phyloP scores from a whole-genome alignment of 1,140 invertebrate genomes.

The Saxidomus purpurata region DNA sequence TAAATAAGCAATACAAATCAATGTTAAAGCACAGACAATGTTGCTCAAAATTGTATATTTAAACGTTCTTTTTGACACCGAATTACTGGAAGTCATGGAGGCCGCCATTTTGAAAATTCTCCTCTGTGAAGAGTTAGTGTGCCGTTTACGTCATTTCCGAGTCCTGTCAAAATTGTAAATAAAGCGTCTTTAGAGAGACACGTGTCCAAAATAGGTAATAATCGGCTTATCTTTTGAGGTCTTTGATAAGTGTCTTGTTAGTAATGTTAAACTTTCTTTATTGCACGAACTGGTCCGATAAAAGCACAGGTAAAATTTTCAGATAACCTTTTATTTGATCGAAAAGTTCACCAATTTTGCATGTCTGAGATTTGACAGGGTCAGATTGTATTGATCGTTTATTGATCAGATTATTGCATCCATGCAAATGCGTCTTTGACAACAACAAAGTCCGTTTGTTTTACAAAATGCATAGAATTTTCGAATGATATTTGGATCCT shows the following conservation, averaged over 20 bases:
- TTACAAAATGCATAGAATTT: too few species aligned
- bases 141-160: conserved; percentile 46
- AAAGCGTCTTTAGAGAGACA: conserved; percentile 44
- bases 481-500: too few species aligned
- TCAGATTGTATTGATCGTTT: too few species aligned
- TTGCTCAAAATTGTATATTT: conserved; percentile 34
- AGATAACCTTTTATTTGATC: background rate
- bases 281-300: background rate
- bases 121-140: background rate
- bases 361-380: conserved; percentile 7
- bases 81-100: conserved; percentile 16
- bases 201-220: conserved; percentile 57
- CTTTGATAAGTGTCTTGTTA: background rate
- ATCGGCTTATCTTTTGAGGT: conserved; percentile 42
- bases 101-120: conserved; percentile 54
- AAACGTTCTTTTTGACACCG: conserved; percentile 18
- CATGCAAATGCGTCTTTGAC: background rate
- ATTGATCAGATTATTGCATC: background rate
- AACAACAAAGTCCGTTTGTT: too few species aligned
- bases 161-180: conserved; percentile 63
- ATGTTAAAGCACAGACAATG: background rate
- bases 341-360: background rate
- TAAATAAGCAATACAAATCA: background rate
- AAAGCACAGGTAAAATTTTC: background rate
- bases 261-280: background rate